Conservation (phyloP, 23 tunicate genomes). For the Diplosoma virens region DNA sequence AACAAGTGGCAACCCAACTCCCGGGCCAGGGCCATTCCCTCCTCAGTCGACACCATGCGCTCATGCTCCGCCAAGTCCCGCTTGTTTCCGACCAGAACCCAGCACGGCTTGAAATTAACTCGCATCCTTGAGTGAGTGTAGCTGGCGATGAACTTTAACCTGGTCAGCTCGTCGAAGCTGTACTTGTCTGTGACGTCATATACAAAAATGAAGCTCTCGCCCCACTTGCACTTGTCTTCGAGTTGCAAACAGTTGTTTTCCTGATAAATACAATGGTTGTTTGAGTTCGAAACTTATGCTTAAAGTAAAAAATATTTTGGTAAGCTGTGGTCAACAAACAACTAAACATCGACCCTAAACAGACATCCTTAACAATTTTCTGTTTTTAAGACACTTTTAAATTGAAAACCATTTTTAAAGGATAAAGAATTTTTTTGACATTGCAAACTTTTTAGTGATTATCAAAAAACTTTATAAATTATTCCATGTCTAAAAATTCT, state of each 20-base stretch:
- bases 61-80: slow-evolving; percentile 63
- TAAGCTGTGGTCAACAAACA: too few species aligned
- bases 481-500: too few species aligned
- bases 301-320: too few species aligned
- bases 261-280: background rate
- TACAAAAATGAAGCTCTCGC: slow-evolving; percentile 67
- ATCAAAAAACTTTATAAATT: too few species aligned
- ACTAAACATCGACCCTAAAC: too few species aligned
- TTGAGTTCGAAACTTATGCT: background rate
- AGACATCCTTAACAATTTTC: too few species aligned
- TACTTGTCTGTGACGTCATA: slow-evolving; percentile 86
- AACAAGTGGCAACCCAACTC: slow-evolving; percentile 67
- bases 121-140: slow-evolving; percentile 59
- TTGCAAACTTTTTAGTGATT: too few species aligned
- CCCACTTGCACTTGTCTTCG: slow-evolving; percentile 88
- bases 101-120: slow-evolving; percentile 56
- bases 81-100: slow-evolving; percentile 72
- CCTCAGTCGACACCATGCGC: slow-evolving; percentile 57
- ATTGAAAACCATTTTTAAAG: too few species aligned
- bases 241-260: slow-evolving; percentile 61
- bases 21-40: slow-evolving; percentile 68
- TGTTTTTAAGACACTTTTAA: too few species aligned
- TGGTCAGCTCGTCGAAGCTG: slow-evolving; percentile 74
- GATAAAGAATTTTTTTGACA: too few species aligned
- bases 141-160: slow-evolving; percentile 74